Base-by-base conservation (phyloP, 2,113 vertebrate species). In the Raja brachyura region DNA sequence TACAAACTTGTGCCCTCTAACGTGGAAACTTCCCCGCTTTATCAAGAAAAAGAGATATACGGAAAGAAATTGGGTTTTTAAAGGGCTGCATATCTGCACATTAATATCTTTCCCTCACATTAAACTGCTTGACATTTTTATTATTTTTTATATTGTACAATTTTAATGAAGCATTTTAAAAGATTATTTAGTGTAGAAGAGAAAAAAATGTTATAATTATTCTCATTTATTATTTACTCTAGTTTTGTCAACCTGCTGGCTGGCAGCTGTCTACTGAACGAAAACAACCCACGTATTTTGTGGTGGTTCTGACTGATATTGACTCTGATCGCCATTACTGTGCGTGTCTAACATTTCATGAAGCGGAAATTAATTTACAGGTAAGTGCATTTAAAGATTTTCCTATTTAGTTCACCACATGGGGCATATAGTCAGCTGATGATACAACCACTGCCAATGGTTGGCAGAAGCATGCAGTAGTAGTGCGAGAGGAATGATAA, bases 311-410 rank as follows among this genome's bases (percentile, higher is more conserved):
- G 96, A 99, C 99, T 18, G 99, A 99, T 94, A 99, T 99, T 13
- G 98, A 99, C 94, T 99, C 98, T 2, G 98, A 99, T 95, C 95
- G 99, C 76, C 98, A 99, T 96, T 99, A 98, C 96, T 99, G 99
- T 94, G 98, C 98, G 74, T 99, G 98, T 95, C 96, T 99, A 77
- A 99, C 98, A 61, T 99, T 99, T 96, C 97, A 97, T 14, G 99
- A 99, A 94, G 98, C 99, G 2, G 98, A 99, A 94, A 98, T 99
- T 94, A 98, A 99, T 95, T 96, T 99, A 63, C 98, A 99, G 98
- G 98, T 99, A 96, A 95, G 94, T 92, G 28, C 18, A 13, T 73
- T 54, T 31, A 33, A 61, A 48, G 18, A 74, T 25, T 92, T 73
- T 74, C 68, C 16, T 70, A 70, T 73, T 70, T 73, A 92, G 4